Base-by-base conservation (phyloP, 2,888 invertebrate genomes). In the Erebia aethiops region DNA sequence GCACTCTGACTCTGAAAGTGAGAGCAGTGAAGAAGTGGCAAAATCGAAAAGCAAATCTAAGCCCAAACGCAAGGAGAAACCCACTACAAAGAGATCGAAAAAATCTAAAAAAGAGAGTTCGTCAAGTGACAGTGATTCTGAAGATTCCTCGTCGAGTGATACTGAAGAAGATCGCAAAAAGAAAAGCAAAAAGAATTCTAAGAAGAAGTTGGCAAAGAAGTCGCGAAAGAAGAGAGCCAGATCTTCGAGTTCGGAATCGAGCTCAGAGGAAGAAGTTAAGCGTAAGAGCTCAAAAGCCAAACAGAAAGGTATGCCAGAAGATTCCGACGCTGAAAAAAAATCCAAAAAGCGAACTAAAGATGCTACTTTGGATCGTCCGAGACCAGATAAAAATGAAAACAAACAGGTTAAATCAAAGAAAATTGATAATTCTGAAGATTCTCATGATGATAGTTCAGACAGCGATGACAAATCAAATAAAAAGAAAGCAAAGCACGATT, bases 31-130 rank as follows among this genome's bases (percentile, higher is more conserved):
- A 74, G 92, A 90, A 77, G 84, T 85, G 16, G 77, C 87, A 0
- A 93, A 93, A 81, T 83, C 91, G 2, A 93, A 94, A 80, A 83
- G 82, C 56, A 94, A 94, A 79, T 69, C 87, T n/a, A 94, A 94
- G 77, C 77, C 84, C 11, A 94, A 93, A 78, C 90, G 91, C 56
- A 94, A 94, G 73, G 95, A 95, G 10, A 95, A 94, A 79, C 88
- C 94, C 9, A 94, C 93, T 67, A 94, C 95, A 4, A 95, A 95
- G 77, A 94, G 93, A 76, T 79, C 86, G n/a, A 94, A 93, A 81
- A 92, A 89, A 79, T 81, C 90, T 41, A 94, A 90, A 78, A 92
- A 93, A 75, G 92, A 92, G 73, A 91, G 87, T 70, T 92, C 92
- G 1, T 90, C 92, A 4, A 93, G 93, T 76, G 94, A 94, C 11